These are phyloP conservation scores for Meiosimyza platycephala DNA, from an alignment of 2,888 invertebrate species.

Conservation along the genomic window DNA sequence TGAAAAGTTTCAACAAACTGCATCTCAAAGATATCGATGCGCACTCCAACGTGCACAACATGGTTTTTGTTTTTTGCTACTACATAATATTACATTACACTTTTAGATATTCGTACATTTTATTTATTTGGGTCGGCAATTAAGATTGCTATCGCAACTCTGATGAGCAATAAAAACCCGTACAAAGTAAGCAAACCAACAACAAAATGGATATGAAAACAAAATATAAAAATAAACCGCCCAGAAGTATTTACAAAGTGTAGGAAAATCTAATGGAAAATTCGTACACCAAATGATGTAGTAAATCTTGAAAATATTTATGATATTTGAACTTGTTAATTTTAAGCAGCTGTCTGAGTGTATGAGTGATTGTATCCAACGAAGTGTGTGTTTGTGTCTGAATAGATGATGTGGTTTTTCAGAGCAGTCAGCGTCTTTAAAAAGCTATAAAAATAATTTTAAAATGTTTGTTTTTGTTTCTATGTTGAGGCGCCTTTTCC, in stretches of 20 bases:
- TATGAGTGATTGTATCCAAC: neutral
- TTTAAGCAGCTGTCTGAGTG: constrained; percentile 15
- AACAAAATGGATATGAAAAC: constrained; percentile 10
- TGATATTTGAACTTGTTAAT: constrained; percentile 41
- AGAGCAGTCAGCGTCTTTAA: constrained; percentile 47
- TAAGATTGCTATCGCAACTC: constrained; percentile 60
- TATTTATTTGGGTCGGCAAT: constrained; percentile 63
- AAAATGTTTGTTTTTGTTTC: constrained; percentile 43
- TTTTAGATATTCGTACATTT: constrained; percentile 34
- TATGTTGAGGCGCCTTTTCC: neutral
- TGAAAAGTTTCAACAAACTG: neutral
- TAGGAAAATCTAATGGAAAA: constrained; percentile 3
- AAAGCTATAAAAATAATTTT: constrained; percentile 57
- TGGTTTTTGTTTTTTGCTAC: neutral
- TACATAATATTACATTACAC: neutral
- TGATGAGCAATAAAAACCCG: constrained; percentile 57
- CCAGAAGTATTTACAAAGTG: neutral
- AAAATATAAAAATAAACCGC: neutral
- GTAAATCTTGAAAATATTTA: constrained; percentile 39
- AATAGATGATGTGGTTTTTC: neutral
- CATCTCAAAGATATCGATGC: neutral
- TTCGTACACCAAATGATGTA: constrained; percentile 7
- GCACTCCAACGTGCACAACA: neutral
- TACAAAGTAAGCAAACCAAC: constrained; percentile 11
- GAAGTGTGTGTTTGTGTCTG: constrained; percentile 10